Percentiles rank a stretch among this genome's conserved stretches.
phyloP scores from a whole-genome alignment of 2,113 vertebrate genomes.

The Phylloscopus trochiloides region DNA sequence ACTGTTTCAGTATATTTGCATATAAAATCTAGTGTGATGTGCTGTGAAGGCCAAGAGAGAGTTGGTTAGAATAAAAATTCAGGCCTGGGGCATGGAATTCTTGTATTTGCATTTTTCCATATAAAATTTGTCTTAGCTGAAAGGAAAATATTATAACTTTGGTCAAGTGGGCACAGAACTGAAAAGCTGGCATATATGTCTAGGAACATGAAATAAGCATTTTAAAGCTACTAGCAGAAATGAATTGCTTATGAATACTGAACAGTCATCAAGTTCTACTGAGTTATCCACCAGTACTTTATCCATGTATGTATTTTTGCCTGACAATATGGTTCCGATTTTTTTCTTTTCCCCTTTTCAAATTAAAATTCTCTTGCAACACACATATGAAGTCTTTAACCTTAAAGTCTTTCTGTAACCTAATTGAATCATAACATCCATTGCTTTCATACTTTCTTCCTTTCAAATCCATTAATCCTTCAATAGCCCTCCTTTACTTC shows the following conservation, averaged over 20 bases:
- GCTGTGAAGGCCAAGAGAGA: neutral
- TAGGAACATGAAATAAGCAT: neutral
- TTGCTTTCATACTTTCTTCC: neutral
- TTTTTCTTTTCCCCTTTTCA: neutral
- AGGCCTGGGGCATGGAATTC: neutral
- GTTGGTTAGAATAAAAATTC: neutral
- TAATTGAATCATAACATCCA: neutral
- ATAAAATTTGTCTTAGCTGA: neutral
- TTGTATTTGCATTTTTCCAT: neutral
- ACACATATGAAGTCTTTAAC: neutral
- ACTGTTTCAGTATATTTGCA: constrained; percentile 1
- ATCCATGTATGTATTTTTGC: neutral
- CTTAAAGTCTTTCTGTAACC: neutral
- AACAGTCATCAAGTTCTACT: neutral
- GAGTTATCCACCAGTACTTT: neutral
- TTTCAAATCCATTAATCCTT: neutral
- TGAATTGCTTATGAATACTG: neutral
- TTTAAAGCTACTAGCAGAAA: neutral
- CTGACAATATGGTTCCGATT: neutral
- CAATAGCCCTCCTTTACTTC: neutral
- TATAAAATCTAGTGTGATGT: neutral
- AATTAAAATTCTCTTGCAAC: neutral
- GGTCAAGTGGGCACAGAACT: neutral
- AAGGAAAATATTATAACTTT: neutral
- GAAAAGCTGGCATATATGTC: neutral